A percentile compares a stretch with the other conserved stretches of the same genome.
phyloP scores from a whole-genome alignment of 2,113 vertebrate species.

The Orthonyx spaldingii region DNA sequence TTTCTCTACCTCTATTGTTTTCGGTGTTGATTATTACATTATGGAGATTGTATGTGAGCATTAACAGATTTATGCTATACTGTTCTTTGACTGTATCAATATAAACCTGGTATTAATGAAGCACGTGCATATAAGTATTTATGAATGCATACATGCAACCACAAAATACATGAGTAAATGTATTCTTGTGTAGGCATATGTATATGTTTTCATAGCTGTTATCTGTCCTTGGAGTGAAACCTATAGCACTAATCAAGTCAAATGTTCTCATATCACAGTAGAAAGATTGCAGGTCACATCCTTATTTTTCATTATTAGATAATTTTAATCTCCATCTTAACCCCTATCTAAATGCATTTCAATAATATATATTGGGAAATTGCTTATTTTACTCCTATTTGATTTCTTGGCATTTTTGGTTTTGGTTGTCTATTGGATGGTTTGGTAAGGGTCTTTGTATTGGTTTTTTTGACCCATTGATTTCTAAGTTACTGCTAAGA shows the following conservation, averaged over 20 bases:
- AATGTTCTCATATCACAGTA: background rate
- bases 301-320: background rate
- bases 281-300: background rate
- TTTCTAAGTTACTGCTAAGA: conserved; percentile 19
- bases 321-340: background rate
- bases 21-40: background rate
- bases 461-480: background rate
- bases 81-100: background rate
- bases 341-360: background rate
- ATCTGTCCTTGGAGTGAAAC: background rate
- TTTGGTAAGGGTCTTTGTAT: background rate
- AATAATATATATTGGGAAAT: background rate
- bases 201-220: background rate
- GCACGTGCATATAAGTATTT: background rate
- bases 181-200: background rate
- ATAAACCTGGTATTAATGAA: background rate
- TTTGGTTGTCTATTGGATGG: background rate
- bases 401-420: rapidly evolving
- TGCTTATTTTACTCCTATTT: background rate
- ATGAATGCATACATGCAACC: background rate
- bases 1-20: background rate
- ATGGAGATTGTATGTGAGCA: background rate
- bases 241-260: background rate
- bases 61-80: background rate
- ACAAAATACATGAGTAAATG: background rate